Percentiles rank a stretch among this genome's conserved stretches.
Evolutionary conservation across 2,888 invertebrate genomes (phyloP).

Genomic region (Limnephilus marmoratus): DNA sequence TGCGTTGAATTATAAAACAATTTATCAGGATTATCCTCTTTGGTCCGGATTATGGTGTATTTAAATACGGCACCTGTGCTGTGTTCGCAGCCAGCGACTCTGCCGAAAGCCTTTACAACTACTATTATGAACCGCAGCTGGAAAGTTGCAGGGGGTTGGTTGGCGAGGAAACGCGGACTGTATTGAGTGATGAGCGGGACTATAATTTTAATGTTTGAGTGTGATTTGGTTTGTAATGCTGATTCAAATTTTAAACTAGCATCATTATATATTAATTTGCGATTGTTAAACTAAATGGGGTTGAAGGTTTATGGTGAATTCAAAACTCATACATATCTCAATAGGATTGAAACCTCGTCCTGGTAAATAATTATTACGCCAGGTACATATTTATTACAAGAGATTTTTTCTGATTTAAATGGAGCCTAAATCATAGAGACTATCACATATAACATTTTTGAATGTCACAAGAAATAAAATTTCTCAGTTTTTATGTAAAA

Average conservation of each 20-base stretch:
- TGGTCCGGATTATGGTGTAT: conserved; percentile 65
- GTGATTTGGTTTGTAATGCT: neutral
- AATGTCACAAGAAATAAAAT: no score
- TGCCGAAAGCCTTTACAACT: neutral
- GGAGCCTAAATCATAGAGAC: no score
- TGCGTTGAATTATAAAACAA: conserved; percentile 66
- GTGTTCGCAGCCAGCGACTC: conserved; percentile 22
- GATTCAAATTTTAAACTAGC: neutral
- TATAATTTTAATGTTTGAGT: neutral
- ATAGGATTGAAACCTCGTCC: no score
- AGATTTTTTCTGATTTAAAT: no score
- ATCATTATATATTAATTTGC: no score
- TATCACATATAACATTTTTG: no score
- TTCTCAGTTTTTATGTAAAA: no score
- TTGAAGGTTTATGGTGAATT: no score
- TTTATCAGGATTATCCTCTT: conserved; percentile 66
- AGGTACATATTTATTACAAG: no score
- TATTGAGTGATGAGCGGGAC: neutral
- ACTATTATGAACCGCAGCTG: neutral
- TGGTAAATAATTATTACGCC: no score
- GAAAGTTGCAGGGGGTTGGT: neutral
- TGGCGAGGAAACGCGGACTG: neutral
- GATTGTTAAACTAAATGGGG: no score
- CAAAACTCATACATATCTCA: no score
- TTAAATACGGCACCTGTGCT: conserved; percentile 65